A percentile compares a stretch with the other conserved stretches of the same genome.
Evolutionary conservation across 2,113 vertebrate species (phyloP).

Genomic region (Podarcis raffonei): DNA sequence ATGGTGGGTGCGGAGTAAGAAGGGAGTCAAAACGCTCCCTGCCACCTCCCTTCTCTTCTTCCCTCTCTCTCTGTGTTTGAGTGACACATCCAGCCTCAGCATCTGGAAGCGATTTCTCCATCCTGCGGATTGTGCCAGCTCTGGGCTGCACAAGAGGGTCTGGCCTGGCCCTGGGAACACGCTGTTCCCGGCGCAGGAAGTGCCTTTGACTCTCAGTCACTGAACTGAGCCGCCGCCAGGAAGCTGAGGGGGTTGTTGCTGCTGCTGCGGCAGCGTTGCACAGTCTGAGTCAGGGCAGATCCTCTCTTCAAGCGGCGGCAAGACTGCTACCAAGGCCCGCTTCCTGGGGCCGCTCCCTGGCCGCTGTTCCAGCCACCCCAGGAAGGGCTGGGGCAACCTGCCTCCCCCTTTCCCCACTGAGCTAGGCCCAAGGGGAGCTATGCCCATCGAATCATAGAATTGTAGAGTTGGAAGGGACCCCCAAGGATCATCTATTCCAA

Average conservation of each 20-base stretch:
- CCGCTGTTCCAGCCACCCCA: not conserved
- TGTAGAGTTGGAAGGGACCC: too few relatives aligned
- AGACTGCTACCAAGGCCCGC: not conserved
- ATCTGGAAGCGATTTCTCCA: not conserved
- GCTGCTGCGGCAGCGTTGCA: too few relatives aligned
- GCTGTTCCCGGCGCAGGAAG: conserved; percentile 9
- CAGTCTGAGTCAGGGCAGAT: too few relatives aligned
- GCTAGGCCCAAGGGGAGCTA: too few relatives aligned
- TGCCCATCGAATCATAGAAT: too few relatives aligned
- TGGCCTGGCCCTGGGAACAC: not conserved
- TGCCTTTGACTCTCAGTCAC: not conserved
- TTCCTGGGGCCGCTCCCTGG: not conserved
- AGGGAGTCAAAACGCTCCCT: not conserved
- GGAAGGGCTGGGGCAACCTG: not conserved
- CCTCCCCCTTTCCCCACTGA: not conserved
- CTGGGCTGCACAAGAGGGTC: not conserved
- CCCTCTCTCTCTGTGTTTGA: not conserved
- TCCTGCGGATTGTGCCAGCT: not conserved
- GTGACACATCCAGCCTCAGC: not conserved
- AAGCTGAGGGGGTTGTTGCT: not conserved
- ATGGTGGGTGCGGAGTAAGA: not conserved
- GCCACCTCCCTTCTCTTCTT: too few relatives aligned
- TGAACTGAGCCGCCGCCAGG: not conserved
- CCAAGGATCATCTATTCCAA: too few relatives aligned
- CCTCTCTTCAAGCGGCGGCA: too few relatives aligned